Evolutionary conservation across 92 coral and sea anemone species (phyloP).

Genomic region (Paragorgia papillata): DNA sequence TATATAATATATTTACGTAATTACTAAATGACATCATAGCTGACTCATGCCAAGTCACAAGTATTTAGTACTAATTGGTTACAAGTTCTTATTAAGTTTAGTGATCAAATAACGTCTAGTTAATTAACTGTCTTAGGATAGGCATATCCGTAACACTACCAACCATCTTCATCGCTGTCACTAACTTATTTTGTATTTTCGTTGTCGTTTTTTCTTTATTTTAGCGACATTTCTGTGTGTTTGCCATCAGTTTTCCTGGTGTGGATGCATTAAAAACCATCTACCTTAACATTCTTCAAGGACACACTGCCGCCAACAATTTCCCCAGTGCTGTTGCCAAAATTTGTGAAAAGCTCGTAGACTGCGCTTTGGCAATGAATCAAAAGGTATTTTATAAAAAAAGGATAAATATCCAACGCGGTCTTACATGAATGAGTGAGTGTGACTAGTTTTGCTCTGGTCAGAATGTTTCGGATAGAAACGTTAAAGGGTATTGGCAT

Average conservation of each 20-base stretch:
- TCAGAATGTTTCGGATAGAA: no score
- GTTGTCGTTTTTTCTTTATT: not conserved
- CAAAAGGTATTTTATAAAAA: conserved; percentile 84
- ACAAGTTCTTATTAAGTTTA: no score
- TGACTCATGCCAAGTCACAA: no score
- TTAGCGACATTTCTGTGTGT: conserved; percentile 98
- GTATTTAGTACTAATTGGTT: no score
- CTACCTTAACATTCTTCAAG: conserved; percentile 87
- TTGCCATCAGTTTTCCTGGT: conserved; percentile 98
- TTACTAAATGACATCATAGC: no score
- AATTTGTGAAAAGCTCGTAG: conserved; percentile 79
- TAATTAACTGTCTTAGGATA: no score
- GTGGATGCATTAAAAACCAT: conserved; percentile 97
- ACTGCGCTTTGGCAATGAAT: conserved; percentile 93
- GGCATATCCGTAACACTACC: no score
- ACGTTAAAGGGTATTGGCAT: no score
- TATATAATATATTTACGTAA: no score
- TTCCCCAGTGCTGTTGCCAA: conserved; percentile 69
- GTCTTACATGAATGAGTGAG: not conserved
- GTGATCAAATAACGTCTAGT: no score
- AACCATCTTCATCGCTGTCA: no score
- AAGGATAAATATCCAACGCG: not conserved
- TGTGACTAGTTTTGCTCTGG: no score
- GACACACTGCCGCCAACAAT: conserved; percentile 70
- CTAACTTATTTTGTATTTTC: not conserved